Evolutionary conservation across 2,797 vertebrate genomes (phyloP).

Genomic region (Neosilurus hyrtlii): DNA sequence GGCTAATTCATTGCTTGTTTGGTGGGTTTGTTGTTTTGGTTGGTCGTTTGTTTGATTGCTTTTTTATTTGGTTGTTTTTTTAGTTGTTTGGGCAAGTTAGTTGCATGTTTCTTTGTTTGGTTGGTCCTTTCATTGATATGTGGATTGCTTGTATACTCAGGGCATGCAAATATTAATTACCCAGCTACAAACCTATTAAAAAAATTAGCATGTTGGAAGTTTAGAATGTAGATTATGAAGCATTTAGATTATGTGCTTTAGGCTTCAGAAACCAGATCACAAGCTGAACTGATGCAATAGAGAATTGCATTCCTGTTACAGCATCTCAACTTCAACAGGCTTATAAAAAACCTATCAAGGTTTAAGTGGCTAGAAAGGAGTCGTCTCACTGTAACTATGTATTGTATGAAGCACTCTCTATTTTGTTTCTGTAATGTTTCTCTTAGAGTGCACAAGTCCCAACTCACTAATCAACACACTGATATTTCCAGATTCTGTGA

Average conservation of each 20-base stretch:
- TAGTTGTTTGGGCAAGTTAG: neutral
- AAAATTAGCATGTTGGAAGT: neutral
- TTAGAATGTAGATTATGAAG: neutral
- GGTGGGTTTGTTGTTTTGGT: neutral
- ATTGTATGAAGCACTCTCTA: neutral
- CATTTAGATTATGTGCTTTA: neutral
- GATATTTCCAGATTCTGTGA: neutral
- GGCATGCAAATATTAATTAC: neutral
- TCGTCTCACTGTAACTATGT: neutral
- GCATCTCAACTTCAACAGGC: slow-evolving; percentile 12
- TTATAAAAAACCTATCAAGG: neutral
- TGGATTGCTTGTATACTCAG: neutral
- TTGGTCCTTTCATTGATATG: neutral
- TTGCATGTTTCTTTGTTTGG: neutral
- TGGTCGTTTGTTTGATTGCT: neutral
- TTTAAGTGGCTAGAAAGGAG: neutral
- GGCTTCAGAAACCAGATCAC: neutral
- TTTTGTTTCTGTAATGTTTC: neutral
- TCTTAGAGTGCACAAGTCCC: neutral
- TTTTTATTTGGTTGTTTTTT: neutral
- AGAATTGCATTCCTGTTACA: slow-evolving; percentile 20
- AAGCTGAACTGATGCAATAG: neutral
- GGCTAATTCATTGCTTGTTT: neutral
- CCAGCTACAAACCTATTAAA: neutral
- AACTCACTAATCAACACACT: neutral